phyloP scores from a whole-genome alignment of 2,113 vertebrate species.

The Syngnathus typhle region DNA sequence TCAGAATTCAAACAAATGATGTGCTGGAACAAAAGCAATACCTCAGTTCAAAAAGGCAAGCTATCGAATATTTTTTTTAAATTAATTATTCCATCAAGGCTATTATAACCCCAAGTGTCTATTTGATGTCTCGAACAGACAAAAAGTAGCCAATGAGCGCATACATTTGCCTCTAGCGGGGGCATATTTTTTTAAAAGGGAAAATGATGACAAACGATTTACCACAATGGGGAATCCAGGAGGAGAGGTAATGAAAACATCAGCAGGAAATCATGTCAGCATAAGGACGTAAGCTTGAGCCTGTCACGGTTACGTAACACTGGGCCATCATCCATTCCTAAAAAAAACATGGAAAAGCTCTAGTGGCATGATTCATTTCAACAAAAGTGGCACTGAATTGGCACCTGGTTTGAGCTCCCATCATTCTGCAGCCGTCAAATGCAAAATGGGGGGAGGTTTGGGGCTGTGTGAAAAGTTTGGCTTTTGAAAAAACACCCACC shows the following conservation, averaged over 20 bases:
- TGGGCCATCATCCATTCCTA: neutral
- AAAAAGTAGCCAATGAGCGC: too few relatives aligned
- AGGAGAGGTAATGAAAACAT: constrained; percentile 11
- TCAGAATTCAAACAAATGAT: neutral
- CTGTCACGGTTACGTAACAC: neutral
- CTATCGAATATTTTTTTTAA: too few relatives aligned
- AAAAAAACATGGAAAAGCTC: neutral
- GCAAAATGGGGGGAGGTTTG: neutral
- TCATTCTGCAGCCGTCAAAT: neutral
- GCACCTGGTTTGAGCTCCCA: neutral
- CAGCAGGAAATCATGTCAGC: constrained; percentile 30
- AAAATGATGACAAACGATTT: neutral
- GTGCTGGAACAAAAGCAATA: neutral
- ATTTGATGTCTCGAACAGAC: too few relatives aligned
- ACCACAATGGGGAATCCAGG: neutral
- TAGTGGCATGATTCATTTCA: neutral
- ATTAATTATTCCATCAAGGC: neutral
- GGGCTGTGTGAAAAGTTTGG: neutral
- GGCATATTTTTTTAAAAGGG: neutral
- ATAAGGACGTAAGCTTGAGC: neutral
- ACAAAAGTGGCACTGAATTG: neutral
- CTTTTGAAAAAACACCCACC: neutral
- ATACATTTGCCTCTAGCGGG: neutral
- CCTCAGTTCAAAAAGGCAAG: neutral
- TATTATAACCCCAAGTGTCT: neutral